Evolutionary conservation across 2,113 vertebrate species (phyloP), one percentile per base, ranked within the genome.

Genomic region (Megaleporinus macrocephalus): DNA sequence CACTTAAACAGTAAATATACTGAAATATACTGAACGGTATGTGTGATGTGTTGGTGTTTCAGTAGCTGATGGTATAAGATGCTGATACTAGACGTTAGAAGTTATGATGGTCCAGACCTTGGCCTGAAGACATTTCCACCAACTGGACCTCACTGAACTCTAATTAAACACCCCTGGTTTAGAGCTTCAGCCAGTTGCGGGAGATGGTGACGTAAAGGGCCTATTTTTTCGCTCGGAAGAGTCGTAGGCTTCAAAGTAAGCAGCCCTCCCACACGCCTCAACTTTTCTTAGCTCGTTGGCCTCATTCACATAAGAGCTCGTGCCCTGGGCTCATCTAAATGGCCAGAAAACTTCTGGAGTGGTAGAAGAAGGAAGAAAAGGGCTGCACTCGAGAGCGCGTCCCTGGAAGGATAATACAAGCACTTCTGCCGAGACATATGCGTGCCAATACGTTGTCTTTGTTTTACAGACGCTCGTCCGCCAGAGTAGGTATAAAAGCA

Each of bases 251-350:
- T 76, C 75, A 74, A 79, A 51, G 15, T 80, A 82, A 75, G n/a
- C 73, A 76, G 73, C 41, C 73, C 70, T 84, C 78, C 84, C 33
- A 66, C 85, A 82, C 82, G n/a, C 53, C 80, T 68, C 73, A 61
- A 88, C 89, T 84, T 85, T 13, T 81, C 63, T n/a, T 78, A 78
- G 65, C 78, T 55, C 24, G 61, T 53, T 36, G 74, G 76, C 82
- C 69, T 16, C 77, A 86, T 86, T 88, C 79, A 63, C 76, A 83
- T 90, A 85, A 85, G 68, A 88, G 81, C 86, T 79, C 81, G 85
- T 4, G 69, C 78, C 75, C 83, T 66, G 26, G 55, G 36, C 24
- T 65, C 76, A 76, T 83, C 73, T 72, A 53, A 89, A 59, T 79
- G 82, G 85, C 86, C 83, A 57, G 62, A 66, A 79, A 83, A 59